Conservation (phyloP, 2,797 vertebrate genomes). For the Rhinichthys osculus region DNA sequence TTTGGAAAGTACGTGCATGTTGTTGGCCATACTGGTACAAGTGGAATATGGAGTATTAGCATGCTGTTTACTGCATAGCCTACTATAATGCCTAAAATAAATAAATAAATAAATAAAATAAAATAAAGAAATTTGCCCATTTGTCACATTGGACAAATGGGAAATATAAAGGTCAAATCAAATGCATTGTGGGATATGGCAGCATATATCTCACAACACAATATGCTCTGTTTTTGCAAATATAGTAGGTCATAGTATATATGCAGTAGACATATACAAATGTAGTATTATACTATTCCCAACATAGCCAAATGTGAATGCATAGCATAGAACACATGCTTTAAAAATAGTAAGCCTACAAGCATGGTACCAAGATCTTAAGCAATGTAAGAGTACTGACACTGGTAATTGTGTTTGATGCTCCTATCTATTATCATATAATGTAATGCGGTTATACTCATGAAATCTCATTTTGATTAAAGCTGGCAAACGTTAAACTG, state of each 20-base stretch:
- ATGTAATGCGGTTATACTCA: slow-evolving; percentile 16
- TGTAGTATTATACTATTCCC: not conserved
- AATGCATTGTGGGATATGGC: not conserved
- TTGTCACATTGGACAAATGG: not conserved
- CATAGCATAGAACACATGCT: not conserved
- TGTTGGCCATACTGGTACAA: not conserved
- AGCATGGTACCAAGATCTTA: not conserved
- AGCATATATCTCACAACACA: not conserved
- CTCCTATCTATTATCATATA: slow-evolving; percentile 24
- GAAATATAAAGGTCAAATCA: not conserved
- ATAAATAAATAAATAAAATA: not conserved
- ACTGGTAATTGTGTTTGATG: slow-evolving; percentile 32
- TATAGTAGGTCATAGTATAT: not conserved
- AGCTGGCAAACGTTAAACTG: slow-evolving; percentile 28
- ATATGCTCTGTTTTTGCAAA: not conserved
- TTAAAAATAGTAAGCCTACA: not conserved
- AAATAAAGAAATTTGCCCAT: not conserved
- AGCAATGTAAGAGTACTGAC: not conserved
- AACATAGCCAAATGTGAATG: not conserved
- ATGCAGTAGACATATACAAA: not conserved
- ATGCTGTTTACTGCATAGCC: not conserved
- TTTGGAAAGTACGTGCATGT: not conserved
- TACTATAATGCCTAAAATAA: not conserved
- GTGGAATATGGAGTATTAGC: not conserved
- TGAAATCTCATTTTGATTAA: slow-evolving; percentile 28